Evolutionary conservation across 2,888 invertebrate genomes (phyloP).

Genomic region (Drosophila falleni): DNA sequence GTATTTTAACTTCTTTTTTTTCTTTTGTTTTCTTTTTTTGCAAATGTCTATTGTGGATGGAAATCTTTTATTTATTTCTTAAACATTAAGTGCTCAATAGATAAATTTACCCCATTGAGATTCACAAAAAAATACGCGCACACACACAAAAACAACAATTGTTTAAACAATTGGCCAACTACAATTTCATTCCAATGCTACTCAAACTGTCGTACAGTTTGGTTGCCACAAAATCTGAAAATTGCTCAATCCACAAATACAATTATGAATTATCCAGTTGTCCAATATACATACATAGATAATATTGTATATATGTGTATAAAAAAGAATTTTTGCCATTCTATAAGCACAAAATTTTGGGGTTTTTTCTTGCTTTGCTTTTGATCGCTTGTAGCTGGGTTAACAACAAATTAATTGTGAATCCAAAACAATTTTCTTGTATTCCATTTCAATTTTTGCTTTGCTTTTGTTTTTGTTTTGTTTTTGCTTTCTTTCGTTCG

Average conservation of each 20-base stretch:
- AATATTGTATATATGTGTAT: conserved; percentile 8
- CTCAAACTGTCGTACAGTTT: conserved; percentile 11
- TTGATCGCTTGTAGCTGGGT: conserved; percentile 4
- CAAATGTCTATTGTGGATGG: conserved; percentile 36
- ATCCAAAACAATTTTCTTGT: conserved; percentile 5
- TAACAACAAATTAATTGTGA: conserved; percentile 10
- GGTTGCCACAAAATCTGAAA: conserved; percentile 11
- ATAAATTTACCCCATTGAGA: conserved; percentile 23
- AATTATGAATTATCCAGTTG: conserved; percentile 4
- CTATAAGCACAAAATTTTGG: conserved; percentile 1
- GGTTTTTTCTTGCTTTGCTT: background rate
- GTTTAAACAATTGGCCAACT: conserved; percentile 18
- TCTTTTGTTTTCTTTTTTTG: background rate
- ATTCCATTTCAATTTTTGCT: conserved; percentile 6
- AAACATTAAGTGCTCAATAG: conserved; percentile 15
- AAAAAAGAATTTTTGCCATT: conserved; percentile 5
- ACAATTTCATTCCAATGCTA: conserved; percentile 4
- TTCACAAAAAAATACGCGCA: background rate
- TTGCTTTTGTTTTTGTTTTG: conserved; percentile 16
- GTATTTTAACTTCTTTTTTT: conserved; percentile 5
- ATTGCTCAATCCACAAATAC: conserved; percentile 10
- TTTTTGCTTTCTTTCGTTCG: conserved; percentile 57
- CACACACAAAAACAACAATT: conserved; percentile 17
- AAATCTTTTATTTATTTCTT: conserved; percentile 29
- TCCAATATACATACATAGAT: conserved; percentile 7